Percentiles rank a stretch among this genome's conserved stretches.
Conservation (phyloP, 2,113 vertebrate genomes). For the Pituophis catenifer region DNA sequence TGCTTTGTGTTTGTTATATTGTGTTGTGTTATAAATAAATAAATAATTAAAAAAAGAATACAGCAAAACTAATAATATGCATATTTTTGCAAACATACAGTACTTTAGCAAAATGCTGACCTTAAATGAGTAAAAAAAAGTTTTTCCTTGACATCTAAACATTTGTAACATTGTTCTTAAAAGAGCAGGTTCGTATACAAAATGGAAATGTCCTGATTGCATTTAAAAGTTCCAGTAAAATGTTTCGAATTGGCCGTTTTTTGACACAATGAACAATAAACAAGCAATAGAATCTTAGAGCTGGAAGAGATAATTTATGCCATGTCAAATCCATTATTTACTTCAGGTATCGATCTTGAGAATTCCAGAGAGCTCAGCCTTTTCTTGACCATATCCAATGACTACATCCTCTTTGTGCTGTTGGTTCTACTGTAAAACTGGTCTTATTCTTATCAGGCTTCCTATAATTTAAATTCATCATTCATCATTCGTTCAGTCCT, state of each 20-base stretch:
- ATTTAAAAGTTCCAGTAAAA: neutral
- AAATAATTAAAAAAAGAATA: neutral
- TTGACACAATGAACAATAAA: neutral
- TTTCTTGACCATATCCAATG: neutral
- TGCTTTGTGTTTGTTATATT: too few relatives aligned
- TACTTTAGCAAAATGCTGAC: neutral
- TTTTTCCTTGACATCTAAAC: neutral
- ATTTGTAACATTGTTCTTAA: neutral
- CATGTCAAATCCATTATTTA: neutral
- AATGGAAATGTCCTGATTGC: neutral
- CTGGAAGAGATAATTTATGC: neutral
- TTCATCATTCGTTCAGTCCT: neutral
- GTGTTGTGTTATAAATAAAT: too few relatives aligned
- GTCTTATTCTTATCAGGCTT: neutral
- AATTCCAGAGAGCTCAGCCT: neutral
- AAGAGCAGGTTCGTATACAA: neutral
- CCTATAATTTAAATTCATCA: neutral
- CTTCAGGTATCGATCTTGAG: neutral
- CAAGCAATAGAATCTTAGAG: neutral
- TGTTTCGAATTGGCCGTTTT: neutral
- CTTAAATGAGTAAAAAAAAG: neutral
- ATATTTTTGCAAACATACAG: neutral
- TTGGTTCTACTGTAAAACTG: neutral
- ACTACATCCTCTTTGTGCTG: neutral
- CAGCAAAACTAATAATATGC: neutral